Percentiles rank a stretch among this genome's conserved stretches.
Evolutionary conservation across 2,113 vertebrate species (phyloP).

Genomic region (Callaeas wilsoni): DNA sequence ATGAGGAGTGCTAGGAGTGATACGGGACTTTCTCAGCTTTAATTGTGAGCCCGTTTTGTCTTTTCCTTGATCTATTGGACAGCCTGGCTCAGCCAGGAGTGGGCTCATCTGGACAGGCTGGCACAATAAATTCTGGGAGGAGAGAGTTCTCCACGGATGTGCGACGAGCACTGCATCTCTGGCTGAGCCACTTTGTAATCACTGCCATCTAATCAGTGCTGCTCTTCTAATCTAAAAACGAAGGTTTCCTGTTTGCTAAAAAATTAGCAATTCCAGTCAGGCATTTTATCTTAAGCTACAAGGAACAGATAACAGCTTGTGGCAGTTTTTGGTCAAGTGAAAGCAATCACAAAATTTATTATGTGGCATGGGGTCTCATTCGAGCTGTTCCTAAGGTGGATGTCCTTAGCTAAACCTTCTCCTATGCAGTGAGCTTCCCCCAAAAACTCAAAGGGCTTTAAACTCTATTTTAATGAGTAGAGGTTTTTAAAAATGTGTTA

Average conservation of each 20-base stretch:
- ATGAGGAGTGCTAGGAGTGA: not conserved
- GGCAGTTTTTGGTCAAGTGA: not conserved
- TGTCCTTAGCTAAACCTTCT: not conserved
- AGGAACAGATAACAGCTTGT: not conserved
- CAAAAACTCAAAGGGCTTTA: not conserved
- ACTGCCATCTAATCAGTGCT: not conserved
- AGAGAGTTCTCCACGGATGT: not conserved
- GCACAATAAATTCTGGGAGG: not conserved
- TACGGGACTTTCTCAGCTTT: not conserved
- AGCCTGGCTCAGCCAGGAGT: not conserved
- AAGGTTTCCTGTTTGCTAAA: not conserved
- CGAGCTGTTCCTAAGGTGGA: not conserved
- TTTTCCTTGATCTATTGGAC: not conserved
- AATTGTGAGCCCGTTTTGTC: not conserved
- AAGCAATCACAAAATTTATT: not conserved
- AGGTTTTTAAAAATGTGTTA: not conserved
- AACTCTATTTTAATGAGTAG: not conserved
- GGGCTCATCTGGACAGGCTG: not conserved
- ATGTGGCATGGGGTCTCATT: not conserved
- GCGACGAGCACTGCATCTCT: not conserved
- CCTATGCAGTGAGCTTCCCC: not conserved
- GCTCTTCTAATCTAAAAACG: not conserved
- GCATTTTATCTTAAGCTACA: not conserved
- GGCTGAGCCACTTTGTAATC: not conserved
- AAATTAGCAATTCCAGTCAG: not conserved